phyloP scores from a whole-genome alignment of 1,140 invertebrate genomes.

The Manduca sexta region DNA sequence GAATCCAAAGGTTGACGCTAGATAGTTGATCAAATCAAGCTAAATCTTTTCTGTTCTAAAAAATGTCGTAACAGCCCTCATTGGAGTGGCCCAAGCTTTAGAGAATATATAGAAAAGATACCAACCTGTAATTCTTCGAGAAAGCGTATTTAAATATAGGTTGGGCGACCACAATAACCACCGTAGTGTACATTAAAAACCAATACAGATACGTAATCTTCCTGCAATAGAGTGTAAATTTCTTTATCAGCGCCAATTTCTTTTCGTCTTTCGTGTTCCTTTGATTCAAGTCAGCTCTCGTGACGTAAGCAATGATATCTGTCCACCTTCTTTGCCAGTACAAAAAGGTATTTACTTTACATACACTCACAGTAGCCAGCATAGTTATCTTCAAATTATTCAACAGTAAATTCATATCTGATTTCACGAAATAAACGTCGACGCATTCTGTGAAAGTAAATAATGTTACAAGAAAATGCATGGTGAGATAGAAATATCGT shows the following conservation, averaged over 20 bases:
- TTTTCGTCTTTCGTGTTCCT: constrained; percentile 16
- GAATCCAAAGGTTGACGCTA: too few relatives aligned
- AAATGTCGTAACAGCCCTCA: too few relatives aligned
- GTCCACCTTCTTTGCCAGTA: constrained; percentile 48
- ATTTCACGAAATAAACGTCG: constrained; percentile 53
- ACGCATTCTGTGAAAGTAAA: constrained; percentile 48
- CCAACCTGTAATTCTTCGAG: constrained; percentile 27
- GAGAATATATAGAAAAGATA: neutral
- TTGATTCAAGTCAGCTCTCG: constrained; percentile 35
- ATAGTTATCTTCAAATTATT: constrained; percentile 59
- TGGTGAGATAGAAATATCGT: constrained; percentile 40
- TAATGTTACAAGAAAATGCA: constrained; percentile 42
- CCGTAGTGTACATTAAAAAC: constrained; percentile 53
- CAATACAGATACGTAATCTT: constrained; percentile 52
- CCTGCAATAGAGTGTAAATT: constrained; percentile 48
- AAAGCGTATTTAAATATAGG: constrained; percentile 43
- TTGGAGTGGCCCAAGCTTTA: neutral
- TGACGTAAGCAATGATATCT: constrained; percentile 50
- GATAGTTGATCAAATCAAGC: too few relatives aligned
- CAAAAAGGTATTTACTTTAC: constrained; percentile 47
- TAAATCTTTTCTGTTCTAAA: too few relatives aligned
- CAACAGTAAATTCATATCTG: constrained; percentile 43
- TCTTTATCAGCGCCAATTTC: constrained; percentile 29
- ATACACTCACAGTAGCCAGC: constrained; percentile 46
- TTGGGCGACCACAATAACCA: constrained; percentile 41